Base-by-base conservation (phyloP, 2,113 vertebrate species). In the Leptosomus discolor region DNA sequence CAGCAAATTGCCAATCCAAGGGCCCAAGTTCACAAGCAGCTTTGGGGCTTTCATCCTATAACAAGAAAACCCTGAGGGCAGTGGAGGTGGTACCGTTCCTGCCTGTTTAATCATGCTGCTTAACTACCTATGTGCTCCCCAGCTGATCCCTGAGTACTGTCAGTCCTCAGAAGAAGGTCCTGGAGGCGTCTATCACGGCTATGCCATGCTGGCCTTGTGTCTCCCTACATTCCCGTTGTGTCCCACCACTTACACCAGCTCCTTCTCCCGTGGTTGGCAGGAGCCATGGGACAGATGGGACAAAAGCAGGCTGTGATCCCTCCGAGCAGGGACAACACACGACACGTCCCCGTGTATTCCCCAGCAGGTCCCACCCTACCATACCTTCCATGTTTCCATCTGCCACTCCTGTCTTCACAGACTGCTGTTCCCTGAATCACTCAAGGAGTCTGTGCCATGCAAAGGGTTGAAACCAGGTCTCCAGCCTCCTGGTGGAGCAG, bases 1-100 rank as follows among this genome's bases (percentile, higher is more conserved):
- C 81, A 60, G 83, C 95, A 97, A 96, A 96, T 92, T 84, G 81
- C 96, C 88, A 94, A 77, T 91, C 95, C 63, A 21, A 71, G 43
- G 73, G 57, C 88, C 88, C 89, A 70, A 78, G 89, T 81, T 65
- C 41, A 71, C 64, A 68, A 51, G 51, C 65, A 88, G 67, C 23
- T 82, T 24, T 51, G 50, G 41, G n/a, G 39, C 65, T 92, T 84
- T 81, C 81, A 78, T 81, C 64, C 78, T 9, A 1, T 41, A 32
- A 50, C 19, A n/a, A 79, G 71, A 53, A 57, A 95, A 67, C 76
- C 88, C 88, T 4, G 71, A 85, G 85, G 94, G 88, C 85, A 79
- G 37, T 9, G 46, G 57, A 95, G 91, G 51, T 91, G 91, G 69
- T 61, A 73, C 86, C 4, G 4, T 14, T 65, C 65, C 53, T 87